A percentile compares a stretch with the other conserved stretches of the same genome.
Conservation (phyloP, 1,140 invertebrate species). For the Pachypeltis micranthus region DNA sequence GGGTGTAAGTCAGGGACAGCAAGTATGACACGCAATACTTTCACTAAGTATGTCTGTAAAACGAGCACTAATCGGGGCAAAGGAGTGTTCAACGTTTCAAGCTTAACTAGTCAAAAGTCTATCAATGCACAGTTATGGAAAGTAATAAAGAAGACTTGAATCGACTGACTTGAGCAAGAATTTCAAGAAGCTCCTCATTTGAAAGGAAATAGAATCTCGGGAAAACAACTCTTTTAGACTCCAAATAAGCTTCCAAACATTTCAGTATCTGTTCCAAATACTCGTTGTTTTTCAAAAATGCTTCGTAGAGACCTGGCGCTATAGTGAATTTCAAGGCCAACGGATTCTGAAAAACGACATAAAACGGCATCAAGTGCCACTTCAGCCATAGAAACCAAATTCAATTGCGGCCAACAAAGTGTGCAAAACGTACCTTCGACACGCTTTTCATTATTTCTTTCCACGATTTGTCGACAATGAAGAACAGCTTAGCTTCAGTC, state of each 20-base stretch:
- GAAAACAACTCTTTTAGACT: slow-evolving; percentile 82
- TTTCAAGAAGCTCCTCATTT: slow-evolving; percentile 86
- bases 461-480: slow-evolving; percentile 72
- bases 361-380: background rate
- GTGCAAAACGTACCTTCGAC: slow-evolving; percentile 41
- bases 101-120: too few relatives aligned
- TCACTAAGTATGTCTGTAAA: too few relatives aligned
- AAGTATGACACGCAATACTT: too few relatives aligned
- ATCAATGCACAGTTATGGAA: too few relatives aligned
- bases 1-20: too few relatives aligned
- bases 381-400: too few relatives aligned
- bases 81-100: too few relatives aligned
- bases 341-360: slow-evolving; percentile 43
- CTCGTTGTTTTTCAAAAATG: slow-evolving; percentile 59
- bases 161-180: slow-evolving; percentile 72
- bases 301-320: slow-evolving; percentile 52
- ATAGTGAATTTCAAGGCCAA: slow-evolving; percentile 56
- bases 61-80: too few relatives aligned
- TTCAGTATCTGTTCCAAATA: slow-evolving; percentile 71
- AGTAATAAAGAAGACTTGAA: too few relatives aligned
- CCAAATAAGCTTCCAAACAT: slow-evolving; percentile 64
- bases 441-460: slow-evolving; percentile 69
- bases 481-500: slow-evolving; percentile 69
- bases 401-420: background rate
- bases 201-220: slow-evolving; percentile 89